Conservation (phyloP, 2,888 invertebrate genomes). For the Spisula subtruncata region DNA sequence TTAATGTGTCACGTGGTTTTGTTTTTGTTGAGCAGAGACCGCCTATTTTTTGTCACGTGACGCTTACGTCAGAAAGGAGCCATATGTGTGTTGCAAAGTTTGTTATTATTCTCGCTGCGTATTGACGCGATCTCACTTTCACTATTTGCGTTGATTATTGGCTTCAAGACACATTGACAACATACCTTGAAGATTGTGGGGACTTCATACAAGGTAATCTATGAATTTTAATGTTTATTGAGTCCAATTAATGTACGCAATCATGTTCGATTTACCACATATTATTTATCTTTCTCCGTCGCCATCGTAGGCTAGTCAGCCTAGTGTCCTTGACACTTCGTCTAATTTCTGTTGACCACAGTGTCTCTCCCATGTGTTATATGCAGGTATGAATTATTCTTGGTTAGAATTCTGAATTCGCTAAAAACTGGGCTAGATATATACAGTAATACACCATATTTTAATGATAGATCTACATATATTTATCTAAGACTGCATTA, state of each 20-base stretch:
- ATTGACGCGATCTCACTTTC: background rate
- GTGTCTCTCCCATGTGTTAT: background rate
- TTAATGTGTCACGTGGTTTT: slow-evolving; percentile 63
- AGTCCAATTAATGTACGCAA: too few relatives aligned
- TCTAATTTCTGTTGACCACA: background rate
- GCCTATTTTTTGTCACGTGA: slow-evolving; percentile 68
- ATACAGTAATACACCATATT: too few relatives aligned
- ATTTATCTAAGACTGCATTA: too few relatives aligned
- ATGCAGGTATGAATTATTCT: background rate
- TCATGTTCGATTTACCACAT: background rate
- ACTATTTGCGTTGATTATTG: background rate
- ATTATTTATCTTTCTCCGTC: slow-evolving; percentile 28
- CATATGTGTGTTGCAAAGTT: slow-evolving; percentile 25
- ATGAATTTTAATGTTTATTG: background rate
- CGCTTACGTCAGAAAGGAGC: slow-evolving; percentile 14
- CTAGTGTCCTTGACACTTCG: slow-evolving; percentile 2
- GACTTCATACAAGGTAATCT: background rate
- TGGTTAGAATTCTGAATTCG: background rate
- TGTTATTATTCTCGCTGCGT: slow-evolving; percentile 23
- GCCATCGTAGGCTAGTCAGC: background rate
- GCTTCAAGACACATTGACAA: background rate
- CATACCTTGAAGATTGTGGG: background rate
- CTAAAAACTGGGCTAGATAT: too few relatives aligned
- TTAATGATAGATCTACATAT: background rate
- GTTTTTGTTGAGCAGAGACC: slow-evolving; percentile 69